Evolutionary conservation across 1,140 invertebrate species (phyloP).

Genomic region (Oryzaephilus surinamensis): DNA sequence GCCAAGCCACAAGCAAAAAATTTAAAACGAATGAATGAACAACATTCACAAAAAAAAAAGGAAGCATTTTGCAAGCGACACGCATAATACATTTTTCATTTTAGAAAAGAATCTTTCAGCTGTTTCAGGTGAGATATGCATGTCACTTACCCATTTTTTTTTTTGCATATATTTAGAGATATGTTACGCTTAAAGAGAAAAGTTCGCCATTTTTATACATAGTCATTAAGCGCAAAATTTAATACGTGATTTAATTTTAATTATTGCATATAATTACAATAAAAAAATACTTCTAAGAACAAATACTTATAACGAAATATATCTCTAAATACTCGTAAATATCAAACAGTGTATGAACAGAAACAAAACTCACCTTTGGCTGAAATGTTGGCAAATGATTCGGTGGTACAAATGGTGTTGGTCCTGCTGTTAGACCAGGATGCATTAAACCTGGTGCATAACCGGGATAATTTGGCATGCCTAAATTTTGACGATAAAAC

Average conservation of each 20-base stretch:
- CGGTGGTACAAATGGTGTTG: slow-evolving; percentile 67
- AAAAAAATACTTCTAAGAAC: neutral
- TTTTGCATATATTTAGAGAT: no score
- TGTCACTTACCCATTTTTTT: no score
- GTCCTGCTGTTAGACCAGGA: slow-evolving; percentile 52
- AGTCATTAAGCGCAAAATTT: neutral
- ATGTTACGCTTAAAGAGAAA: neutral
- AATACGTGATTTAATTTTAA: no score
- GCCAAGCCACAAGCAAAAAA: neutral
- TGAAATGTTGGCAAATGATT: slow-evolving; percentile 72
- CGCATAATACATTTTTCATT: no score
- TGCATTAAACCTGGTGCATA: slow-evolving; percentile 74
- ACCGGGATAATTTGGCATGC: slow-evolving; percentile 63
- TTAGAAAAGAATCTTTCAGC: no score
- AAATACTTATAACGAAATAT: neutral
- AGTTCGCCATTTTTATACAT: neutral
- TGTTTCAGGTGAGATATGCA: no score
- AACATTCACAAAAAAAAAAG: no score
- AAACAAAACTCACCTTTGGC: slow-evolving; percentile 71
- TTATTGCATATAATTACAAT: slow-evolving; percentile 1
- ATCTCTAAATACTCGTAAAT: neutral
- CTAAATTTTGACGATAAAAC: slow-evolving; percentile 62
- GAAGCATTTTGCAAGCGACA: no score
- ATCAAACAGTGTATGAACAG: slow-evolving; percentile 8
- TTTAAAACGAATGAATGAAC: neutral